phyloP scores from a whole-genome alignment of 2,888 invertebrate genomes.

The Lamellibrachia satsuma region DNA sequence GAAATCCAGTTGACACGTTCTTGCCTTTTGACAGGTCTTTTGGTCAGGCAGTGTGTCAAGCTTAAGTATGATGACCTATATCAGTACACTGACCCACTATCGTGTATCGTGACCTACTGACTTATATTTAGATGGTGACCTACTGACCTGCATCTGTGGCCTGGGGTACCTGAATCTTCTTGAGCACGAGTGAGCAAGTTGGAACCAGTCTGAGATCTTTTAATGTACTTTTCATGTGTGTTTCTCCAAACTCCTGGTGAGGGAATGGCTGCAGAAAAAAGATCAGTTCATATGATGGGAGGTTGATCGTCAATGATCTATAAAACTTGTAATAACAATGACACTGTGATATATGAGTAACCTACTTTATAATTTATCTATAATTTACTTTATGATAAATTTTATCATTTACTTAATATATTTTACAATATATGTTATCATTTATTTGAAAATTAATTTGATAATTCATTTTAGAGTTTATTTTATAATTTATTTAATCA shows the following conservation, averaged over 20 bases:
- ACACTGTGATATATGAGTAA: too few relatives aligned
- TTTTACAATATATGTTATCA: too few relatives aligned
- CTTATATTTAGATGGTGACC: background rate
- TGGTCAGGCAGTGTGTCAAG: background rate
- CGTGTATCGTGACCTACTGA: background rate
- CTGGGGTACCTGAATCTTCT: constrained; percentile 41
- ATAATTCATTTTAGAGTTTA: too few relatives aligned
- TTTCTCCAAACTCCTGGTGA: constrained; percentile 50
- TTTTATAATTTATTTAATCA: too few relatives aligned
- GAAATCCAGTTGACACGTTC: too few relatives aligned
- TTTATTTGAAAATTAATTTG: too few relatives aligned
- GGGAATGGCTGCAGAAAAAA: constrained; percentile 56
- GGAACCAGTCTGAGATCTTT: constrained; percentile 55
- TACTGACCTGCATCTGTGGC: background rate
- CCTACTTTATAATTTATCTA: too few relatives aligned
- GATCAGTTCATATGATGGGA: background rate
- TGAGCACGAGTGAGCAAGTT: constrained; percentile 57
- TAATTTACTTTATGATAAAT: too few relatives aligned
- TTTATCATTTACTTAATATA: too few relatives aligned
- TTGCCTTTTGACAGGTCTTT: background rate
- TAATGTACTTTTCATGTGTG: constrained; percentile 48
- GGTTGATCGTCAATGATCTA: background rate
- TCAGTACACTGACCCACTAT: background rate
- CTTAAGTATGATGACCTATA: background rate
- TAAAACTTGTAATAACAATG: background rate